Percentiles rank a stretch among this genome's conserved stretches.
Evolutionary conservation across 2,888 invertebrate species (phyloP).

Genomic region (Nephrotoma guestfalica): DNA sequence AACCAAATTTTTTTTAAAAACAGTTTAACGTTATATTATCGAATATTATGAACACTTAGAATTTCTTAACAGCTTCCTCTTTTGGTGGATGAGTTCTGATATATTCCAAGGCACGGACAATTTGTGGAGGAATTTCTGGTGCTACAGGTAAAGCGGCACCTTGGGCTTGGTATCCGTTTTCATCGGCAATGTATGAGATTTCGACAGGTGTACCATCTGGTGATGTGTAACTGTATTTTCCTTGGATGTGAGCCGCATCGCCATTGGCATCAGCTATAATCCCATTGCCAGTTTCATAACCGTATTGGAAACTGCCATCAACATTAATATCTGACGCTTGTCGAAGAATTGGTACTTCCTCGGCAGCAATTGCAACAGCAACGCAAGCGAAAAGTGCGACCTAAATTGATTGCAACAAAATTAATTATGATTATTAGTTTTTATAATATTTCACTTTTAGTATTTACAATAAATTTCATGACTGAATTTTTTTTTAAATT

Average conservation of each 20-base stretch:
- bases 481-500: not conserved
- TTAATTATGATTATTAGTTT: not conserved
- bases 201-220: constrained; percentile 2
- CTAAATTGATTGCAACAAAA: not conserved
- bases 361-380: not conserved
- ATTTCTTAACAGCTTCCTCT: not conserved
- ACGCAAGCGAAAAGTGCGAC: not conserved
- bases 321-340: not conserved
- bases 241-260: not conserved
- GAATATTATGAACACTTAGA: not conserved
- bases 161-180: constrained; percentile 1
- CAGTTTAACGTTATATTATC: not conserved
- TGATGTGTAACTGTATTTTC: not conserved
- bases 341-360: not conserved
- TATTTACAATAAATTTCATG: not conserved
- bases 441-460: not conserved
- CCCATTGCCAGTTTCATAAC: not conserved
- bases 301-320: not conserved
- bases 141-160: not conserved
- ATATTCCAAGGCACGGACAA: constrained; percentile 1
- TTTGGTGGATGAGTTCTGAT: constrained; percentile 7
- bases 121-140: not conserved
- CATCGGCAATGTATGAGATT: constrained; percentile 1
- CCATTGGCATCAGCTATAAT: not conserved
- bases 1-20: not conserved